Percentiles rank a stretch among this genome's conserved stretches.
phyloP scores from a whole-genome alignment of 2,888 invertebrate genomes.

The Aphodius sticticus region DNA sequence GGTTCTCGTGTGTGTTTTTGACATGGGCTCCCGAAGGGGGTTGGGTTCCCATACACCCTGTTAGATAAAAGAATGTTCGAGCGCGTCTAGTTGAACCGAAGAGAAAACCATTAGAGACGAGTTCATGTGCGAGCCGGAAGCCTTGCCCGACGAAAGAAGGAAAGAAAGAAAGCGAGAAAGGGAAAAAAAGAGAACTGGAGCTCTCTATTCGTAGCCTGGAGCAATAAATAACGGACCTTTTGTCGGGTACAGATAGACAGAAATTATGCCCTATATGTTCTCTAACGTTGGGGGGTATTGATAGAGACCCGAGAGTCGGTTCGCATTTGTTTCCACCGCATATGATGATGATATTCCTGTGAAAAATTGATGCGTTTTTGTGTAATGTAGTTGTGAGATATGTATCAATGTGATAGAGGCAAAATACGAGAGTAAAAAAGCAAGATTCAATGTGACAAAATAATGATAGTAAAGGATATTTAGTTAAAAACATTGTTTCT shows the following conservation, averaged over 20 bases:
- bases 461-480: no score
- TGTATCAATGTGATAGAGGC: background rate
- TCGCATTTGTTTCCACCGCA: no score
- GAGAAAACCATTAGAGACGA: background rate
- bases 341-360: background rate
- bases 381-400: background rate
- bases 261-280: constrained; percentile 4
- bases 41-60: background rate
- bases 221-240: constrained; percentile 4
- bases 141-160: background rate
- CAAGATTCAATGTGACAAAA: no score
- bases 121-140: background rate
- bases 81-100: background rate
- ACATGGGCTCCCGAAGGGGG: background rate
- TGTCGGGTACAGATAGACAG: background rate
- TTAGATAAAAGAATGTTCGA: background rate
- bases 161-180: background rate
- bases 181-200: background rate
- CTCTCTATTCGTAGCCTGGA: background rate
- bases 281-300: background rate
- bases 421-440: background rate
- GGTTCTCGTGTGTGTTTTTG: background rate
- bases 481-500: no score
- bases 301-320: background rate
- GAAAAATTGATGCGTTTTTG: background rate